Evolutionary conservation across 2,888 invertebrate species (phyloP).

Genomic region (Lepidochitona cinerea): DNA sequence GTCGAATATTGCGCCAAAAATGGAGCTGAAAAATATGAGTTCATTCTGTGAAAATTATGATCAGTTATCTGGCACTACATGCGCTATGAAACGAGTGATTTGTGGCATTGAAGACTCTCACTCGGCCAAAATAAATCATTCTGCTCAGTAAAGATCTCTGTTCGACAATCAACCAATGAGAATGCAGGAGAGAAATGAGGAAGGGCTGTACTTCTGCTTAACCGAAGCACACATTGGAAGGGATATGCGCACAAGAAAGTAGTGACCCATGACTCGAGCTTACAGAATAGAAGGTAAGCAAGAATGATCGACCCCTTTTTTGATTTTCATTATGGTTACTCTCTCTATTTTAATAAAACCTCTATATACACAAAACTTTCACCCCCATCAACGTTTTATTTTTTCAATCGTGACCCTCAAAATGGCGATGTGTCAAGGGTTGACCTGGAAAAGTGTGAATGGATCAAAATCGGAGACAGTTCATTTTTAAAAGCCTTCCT

Average conservation of each 20-base stretch:
- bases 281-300: neutral
- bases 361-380: too few species aligned
- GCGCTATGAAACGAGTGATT: slow-evolving; percentile 62
- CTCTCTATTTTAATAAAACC: too few species aligned
- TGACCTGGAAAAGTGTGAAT: neutral
- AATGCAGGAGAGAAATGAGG: neutral
- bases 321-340: too few species aligned
- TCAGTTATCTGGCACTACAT: slow-evolving; percentile 55
- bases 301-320: too few species aligned
- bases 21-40: slow-evolving; percentile 62
- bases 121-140: slow-evolving; percentile 59
- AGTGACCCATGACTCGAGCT: neutral
- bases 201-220: neutral
- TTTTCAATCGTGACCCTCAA: neutral
- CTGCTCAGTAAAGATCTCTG: neutral
- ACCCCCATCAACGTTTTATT: too few species aligned
- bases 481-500: neutral
- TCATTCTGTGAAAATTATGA: slow-evolving; percentile 55
- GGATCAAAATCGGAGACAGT: neutral
- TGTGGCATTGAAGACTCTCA: slow-evolving; percentile 59
- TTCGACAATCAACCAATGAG: neutral
- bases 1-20: slow-evolving; percentile 64
- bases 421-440: neutral
- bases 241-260: neutral
- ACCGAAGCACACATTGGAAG: neutral